A percentile compares a stretch with the other conserved stretches of the same genome.
These are phyloP conservation scores for Egretta garzetta DNA, from an alignment of 2,113 vertebrate genomes.

Conservation along the genomic window DNA sequence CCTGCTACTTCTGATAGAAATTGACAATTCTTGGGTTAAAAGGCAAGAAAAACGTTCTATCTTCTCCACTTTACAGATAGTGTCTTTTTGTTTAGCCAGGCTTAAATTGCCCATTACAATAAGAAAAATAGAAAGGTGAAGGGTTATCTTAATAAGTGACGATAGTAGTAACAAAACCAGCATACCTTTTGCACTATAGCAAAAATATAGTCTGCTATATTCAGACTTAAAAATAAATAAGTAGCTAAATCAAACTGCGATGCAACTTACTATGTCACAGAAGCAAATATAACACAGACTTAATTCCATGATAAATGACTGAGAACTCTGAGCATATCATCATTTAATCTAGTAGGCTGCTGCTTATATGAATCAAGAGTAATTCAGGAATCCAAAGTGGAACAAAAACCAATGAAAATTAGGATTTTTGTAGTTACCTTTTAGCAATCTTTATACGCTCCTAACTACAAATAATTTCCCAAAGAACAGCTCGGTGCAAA, in stretches of 20 bases:
- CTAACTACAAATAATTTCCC: not conserved
- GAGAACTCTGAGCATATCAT: not conserved
- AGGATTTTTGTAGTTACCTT: not conserved
- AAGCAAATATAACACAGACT: not conserved
- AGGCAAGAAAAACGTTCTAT: constrained; percentile 23
- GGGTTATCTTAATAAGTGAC: not conserved
- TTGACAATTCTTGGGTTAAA: constrained; percentile 64
- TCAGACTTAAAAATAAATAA: constrained; percentile 61
- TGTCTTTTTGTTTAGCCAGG: not conserved
- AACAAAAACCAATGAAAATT: not conserved
- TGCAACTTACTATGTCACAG: constrained; percentile 58
- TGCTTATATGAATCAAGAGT: not conserved
- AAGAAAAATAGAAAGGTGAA: not conserved
- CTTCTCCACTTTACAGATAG: not conserved
- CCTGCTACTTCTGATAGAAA: constrained; percentile 38
- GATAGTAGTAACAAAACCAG: not conserved
- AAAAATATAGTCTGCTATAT: not conserved
- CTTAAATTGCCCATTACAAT: not conserved
- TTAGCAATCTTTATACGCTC: not conserved
- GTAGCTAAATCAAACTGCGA: constrained; percentile 31
- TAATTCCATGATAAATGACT: not conserved
- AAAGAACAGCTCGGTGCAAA: not conserved
- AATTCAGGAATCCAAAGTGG: not conserved
- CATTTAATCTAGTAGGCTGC: not conserved
- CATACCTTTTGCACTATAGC: not conserved